Base-by-base conservation (phyloP, 2,113 vertebrate genomes). In the Notechis scutatus region DNA sequence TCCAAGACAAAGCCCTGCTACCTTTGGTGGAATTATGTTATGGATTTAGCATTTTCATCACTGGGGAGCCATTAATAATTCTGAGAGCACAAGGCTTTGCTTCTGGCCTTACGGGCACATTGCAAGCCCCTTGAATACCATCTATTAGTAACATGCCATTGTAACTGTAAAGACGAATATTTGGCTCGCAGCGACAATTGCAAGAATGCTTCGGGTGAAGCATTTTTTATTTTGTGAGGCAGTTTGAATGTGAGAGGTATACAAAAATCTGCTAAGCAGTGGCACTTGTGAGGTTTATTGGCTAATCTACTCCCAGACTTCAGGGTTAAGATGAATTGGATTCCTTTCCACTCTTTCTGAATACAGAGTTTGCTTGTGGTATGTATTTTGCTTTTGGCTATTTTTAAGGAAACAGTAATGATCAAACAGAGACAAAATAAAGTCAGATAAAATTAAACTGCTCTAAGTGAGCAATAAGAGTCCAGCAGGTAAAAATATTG, bases 291-390 rank as follows among this genome's bases (percentile, higher is more conserved):
- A 92, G 94, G 96, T 94, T 94, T 94, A 94, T 94, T 95, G 94
- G 92, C 95, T 94, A 94, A 89, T 87, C 91, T 92, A 81, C 92
- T 61, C 92, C 3, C 45, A 45, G 89, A 90, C 94, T 91, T 91
- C 94, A 85, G 87, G 61, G 59, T 91, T 95, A 94, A 94, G 93
- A 96, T 81, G 94, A 97, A 97, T 96, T 93, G 81, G 56, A 88
- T 94, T 94, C 69, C 21, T 55, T 91, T 94, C 90, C 91, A 86
- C 90, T 95, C 90, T 87, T 57, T 45, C n/a, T 24, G 74, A 87
- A 94, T 91, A 93, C 61, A 94, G 85, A 92, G 29, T 91, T 95
- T 94, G 88, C 90, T 93, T 95, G 94, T 93, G 92, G 94, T 88
- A 47, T 93, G 90, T 26, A 91, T 91, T 59, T 89, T 90, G 55